Evolutionary conservation across 2,113 vertebrate genomes (phyloP).

Genomic region (Oryzias melastigma): DNA sequence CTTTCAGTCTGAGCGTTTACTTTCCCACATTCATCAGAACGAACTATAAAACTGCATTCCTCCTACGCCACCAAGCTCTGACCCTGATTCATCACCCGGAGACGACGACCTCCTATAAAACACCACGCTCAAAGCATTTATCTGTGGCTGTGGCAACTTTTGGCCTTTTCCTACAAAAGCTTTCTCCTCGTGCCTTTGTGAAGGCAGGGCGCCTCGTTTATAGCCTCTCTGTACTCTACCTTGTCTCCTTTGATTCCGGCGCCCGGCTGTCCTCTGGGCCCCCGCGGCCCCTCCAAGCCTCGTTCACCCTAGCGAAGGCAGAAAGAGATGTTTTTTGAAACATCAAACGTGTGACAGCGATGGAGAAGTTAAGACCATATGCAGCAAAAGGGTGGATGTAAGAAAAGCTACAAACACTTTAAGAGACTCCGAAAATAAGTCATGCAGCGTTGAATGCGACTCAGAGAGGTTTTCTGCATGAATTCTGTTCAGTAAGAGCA

Average conservation of each 20-base stretch:
- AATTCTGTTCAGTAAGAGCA: no score
- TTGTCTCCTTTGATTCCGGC: constrained; percentile 86
- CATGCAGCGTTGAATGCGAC: no score
- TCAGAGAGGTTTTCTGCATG: no score
- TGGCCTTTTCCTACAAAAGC: constrained; percentile 23
- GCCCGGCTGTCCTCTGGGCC: constrained; percentile 79
- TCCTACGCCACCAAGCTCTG: constrained; percentile 30
- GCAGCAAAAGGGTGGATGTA: background rate
- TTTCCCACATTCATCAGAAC: constrained; percentile 33
- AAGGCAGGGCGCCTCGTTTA: constrained; percentile 61
- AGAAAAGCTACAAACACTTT: background rate
- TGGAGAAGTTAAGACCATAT: background rate
- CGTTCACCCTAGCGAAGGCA: constrained; percentile 79
- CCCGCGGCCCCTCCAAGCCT: constrained; percentile 84
- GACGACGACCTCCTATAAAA: constrained; percentile 41
- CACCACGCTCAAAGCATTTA: constrained; percentile 27
- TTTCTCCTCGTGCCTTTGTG: constrained; percentile 29
- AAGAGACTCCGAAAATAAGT: background rate
- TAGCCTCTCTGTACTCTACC: constrained; percentile 70
- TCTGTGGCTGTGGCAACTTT: constrained; percentile 18
- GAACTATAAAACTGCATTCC: constrained; percentile 24
- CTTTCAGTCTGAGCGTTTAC: constrained; percentile 12
- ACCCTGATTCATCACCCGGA: constrained; percentile 37
- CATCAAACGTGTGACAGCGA: constrained; percentile 9
- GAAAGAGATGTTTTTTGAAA: constrained; percentile 24